phyloP scores from a whole-genome alignment of 1,140 invertebrate genomes.

The Solenopsis invicta region DNA sequence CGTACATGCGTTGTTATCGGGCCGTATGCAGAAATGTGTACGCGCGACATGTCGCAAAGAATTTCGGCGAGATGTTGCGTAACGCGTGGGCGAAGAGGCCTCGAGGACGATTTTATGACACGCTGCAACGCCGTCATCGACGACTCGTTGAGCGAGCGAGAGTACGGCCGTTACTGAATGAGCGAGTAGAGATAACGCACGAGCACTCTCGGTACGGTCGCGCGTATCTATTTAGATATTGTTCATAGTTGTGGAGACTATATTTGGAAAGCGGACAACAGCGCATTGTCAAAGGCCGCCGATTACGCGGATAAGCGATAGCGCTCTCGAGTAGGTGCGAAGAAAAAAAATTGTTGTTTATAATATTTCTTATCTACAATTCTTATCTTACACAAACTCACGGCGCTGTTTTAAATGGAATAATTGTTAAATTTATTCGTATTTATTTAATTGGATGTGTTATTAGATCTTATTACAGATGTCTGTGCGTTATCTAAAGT shows the following conservation, averaged over 20 bases:
- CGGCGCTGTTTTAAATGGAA: background rate
- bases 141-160: slow-evolving; percentile 27
- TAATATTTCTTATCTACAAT: background rate
- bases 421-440: background rate
- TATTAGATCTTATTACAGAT: background rate
- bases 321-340: background rate
- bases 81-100: slow-evolving; percentile 20
- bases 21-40: slow-evolving; percentile 37
- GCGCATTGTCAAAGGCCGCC: background rate
- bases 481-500: background rate
- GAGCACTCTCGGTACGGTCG: slow-evolving; percentile 4
- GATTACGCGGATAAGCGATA: slow-evolving; percentile 11
- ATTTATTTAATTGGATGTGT: background rate
- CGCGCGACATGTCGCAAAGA: slow-evolving; percentile 33
- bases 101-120: slow-evolving; percentile 45
- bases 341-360: background rate
- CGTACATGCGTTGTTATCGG: slow-evolving; percentile 30
- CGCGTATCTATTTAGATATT: slow-evolving; percentile 54
- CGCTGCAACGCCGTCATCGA: slow-evolving; percentile 44
- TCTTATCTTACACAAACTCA: no score
- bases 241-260: slow-evolving; percentile 38
- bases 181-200: slow-evolving; percentile 57
- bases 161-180: slow-evolving; percentile 59
- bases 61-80: slow-evolving; percentile 48
- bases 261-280: background rate